Conservation (phyloP, 2,797 vertebrate genomes). For the Rhabdophis nuchalis region DNA sequence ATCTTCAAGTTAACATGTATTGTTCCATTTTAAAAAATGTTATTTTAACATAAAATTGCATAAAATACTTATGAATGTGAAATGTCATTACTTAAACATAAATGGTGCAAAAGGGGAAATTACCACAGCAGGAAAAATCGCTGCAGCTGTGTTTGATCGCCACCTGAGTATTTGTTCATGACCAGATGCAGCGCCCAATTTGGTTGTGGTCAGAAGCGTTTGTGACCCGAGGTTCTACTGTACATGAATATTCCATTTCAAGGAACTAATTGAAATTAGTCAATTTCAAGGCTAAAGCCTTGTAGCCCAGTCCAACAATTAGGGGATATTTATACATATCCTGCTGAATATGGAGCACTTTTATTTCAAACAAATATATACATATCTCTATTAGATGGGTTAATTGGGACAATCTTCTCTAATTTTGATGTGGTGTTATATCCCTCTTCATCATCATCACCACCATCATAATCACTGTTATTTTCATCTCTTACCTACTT, state of each 20-base stretch:
- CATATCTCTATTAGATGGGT: background rate
- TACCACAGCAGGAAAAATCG: no score
- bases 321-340: background rate
- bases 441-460: background rate
- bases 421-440: background rate
- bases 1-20: conserved; percentile 28
- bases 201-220: no score
- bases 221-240: no score
- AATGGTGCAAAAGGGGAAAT: no score
- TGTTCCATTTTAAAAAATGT: conserved; percentile 15
- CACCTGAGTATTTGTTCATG: no score
- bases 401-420: background rate
- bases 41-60: background rate
- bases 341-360: background rate
- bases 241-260: background rate
- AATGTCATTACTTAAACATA: background rate
- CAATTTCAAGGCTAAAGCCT: background rate
- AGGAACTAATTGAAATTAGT: background rate
- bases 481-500: conserved; percentile 49
- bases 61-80: background rate
- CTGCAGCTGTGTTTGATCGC: no score
- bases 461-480: conserved; percentile 1
- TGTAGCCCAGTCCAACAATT: background rate
- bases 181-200: no score
- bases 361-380: background rate